phyloP scores from a whole-genome alignment of 2,797 vertebrate genomes.

The Manis javanica region DNA sequence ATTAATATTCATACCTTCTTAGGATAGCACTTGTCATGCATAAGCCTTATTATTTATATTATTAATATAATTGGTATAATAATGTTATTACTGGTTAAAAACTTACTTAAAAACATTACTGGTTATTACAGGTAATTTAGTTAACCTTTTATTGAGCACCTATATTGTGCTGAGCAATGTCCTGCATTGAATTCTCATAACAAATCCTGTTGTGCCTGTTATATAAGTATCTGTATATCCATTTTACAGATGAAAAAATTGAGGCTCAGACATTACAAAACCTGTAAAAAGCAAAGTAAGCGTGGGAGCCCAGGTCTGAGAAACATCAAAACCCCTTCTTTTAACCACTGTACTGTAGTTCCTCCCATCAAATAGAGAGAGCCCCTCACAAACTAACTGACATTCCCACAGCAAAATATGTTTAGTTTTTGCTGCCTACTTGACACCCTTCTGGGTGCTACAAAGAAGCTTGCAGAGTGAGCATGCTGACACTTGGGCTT shows the following conservation, averaged over 20 bases:
- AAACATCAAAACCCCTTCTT: neutral
- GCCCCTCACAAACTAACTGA: neutral
- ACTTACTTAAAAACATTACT: neutral
- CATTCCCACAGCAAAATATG: neutral
- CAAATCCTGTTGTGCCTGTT: neutral
- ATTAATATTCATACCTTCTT: neutral
- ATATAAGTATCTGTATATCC: neutral
- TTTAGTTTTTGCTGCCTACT: neutral
- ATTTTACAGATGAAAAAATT: slow-evolving; percentile 38
- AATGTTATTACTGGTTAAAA: neutral
- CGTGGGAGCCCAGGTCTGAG: neutral
- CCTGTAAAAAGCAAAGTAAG: neutral
- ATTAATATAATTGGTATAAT: neutral
- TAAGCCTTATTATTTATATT: neutral
- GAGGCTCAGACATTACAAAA: neutral
- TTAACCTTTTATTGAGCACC: neutral
- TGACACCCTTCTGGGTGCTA: neutral
- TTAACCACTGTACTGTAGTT: neutral
- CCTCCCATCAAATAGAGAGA: neutral
- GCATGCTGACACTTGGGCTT: neutral
- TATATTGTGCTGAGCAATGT: neutral
- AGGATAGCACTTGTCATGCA: neutral
- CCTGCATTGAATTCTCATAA: neutral
- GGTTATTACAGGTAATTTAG: neutral
- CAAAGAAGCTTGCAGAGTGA: neutral